phyloP scores from a whole-genome alignment of 2,888 invertebrate species.

The Orchestes rusci region DNA sequence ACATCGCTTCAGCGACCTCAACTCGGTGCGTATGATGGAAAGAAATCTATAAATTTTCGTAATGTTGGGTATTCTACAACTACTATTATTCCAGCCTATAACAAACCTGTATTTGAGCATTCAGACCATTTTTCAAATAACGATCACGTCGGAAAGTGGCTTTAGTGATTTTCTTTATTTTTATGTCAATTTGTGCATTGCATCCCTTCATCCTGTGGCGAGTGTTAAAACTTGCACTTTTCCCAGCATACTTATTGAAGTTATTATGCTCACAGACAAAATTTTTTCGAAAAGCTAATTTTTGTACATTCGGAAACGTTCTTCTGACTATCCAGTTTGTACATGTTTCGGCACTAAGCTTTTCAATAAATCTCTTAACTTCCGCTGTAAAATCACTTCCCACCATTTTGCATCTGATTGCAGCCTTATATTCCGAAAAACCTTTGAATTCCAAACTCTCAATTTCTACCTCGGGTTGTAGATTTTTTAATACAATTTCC shows the following conservation, averaged over 20 bases:
- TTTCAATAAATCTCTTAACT: constrained; percentile 11
- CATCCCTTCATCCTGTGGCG: constrained; percentile 5
- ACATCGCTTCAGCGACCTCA: too few species aligned
- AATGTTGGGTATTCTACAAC: too few species aligned
- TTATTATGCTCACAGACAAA: constrained; percentile 9
- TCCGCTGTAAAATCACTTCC: neutral
- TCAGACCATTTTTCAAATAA: constrained; percentile 3
- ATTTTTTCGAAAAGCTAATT: constrained; percentile 9
- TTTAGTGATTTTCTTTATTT: constrained; percentile 1
- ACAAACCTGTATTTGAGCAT: constrained; percentile 3
- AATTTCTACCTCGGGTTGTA: constrained; percentile 7
- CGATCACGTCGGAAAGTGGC: neutral
- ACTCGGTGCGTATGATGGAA: neutral
- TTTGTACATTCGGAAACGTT: constrained; percentile 1
- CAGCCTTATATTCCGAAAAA: neutral
- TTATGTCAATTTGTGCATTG: constrained; percentile 1
- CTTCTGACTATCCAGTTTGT: constrained; percentile 7
- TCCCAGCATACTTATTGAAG: constrained; percentile 7
- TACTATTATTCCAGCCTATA: neutral
- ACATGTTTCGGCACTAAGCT: constrained; percentile 11
- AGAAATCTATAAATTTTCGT: neutral
- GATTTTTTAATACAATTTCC: neutral
- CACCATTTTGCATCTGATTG: neutral
- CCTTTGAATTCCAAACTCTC: constrained; percentile 12
- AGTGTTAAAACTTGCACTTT: constrained; percentile 4